Base-by-base conservation (phyloP, 23 tunicate genomes). In the Oikopleura dioica region DNA sequence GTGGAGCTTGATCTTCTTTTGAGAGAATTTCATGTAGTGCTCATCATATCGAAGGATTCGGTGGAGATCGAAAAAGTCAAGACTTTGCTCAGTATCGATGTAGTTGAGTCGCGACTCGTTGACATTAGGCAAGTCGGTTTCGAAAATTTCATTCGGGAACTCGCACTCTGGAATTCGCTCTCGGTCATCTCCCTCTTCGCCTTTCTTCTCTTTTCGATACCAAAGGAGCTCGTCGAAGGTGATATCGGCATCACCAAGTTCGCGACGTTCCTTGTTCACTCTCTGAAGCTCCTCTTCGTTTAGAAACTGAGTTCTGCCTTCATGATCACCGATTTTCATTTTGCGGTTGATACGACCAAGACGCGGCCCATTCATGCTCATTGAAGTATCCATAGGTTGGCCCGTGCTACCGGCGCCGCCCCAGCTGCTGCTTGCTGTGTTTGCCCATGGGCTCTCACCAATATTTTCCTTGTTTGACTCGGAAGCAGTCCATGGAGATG, bases 81-180 rank as follows among this genome's bases (percentile, higher is more conserved):
- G 26, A 63, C 72, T 63, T 28, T 2, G 2, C 26, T 63, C 26
- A 12, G 30, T 28, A 28, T 63, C 72, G 33, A 63, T 63, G 33
- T 12, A 63, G 16, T 63, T 31, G 72, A 63, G 72, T 23, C 72
- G 72, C 32, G 16, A 2, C 26, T 63, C 72, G 72, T 63, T 63
- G 72, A 63, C 72, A 63, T 63, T 63, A 12, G 72, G 72, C 33
- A 63, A 28, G 33, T 63, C 72, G 33, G 72, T 63, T 63, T 63
- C 72, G 33, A 63, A 63, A 63, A 63, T 63, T 31, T 63, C 72
- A 28, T 63, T 28, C 26, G 72, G 72, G 2, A 21, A 5, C 26
- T 63, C 72, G 2, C 26, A 31, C 72, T 24, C 33, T 28, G 33
- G 33, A 28, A 63, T 21, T 63, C 26, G 16, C 26, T 63, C 72